A percentile compares a stretch with the other conserved stretches of the same genome.
These are phyloP conservation scores for Lethrus apterus DNA, from an alignment of 1,140 invertebrate genomes.

Conservation along the genomic window DNA sequence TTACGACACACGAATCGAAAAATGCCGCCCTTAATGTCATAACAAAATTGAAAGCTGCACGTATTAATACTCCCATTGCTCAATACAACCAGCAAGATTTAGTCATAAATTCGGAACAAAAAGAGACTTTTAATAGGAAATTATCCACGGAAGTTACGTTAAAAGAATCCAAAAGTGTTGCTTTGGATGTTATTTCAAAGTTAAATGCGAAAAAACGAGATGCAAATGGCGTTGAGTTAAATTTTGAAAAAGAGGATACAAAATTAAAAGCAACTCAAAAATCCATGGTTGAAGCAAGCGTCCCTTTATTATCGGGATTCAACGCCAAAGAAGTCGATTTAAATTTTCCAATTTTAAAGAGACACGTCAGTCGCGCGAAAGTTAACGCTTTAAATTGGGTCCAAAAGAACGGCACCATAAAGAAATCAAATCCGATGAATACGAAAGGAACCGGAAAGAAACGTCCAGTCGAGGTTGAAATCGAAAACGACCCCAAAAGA, in stretches of 20 bases:
- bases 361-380: slow-evolving; percentile 52
- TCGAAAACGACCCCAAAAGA: slow-evolving; percentile 42
- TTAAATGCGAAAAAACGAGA: slow-evolving; percentile 34
- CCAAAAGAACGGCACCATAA: slow-evolving; percentile 56
- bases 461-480: slow-evolving; percentile 48
- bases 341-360: slow-evolving; percentile 49
- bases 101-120: no score
- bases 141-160: slow-evolving; percentile 23
- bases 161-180: slow-evolving; percentile 31
- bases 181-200: slow-evolving; percentile 31
- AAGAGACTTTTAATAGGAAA: no score
- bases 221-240: no score
- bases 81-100: no score
- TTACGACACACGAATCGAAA: slow-evolving; percentile 32
- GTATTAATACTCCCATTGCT: neutral
- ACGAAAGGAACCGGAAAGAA: slow-evolving; percentile 49
- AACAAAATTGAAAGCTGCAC: slow-evolving; percentile 31
- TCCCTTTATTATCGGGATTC: no score
- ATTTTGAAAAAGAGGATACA: no score
- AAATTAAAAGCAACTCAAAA: no score
- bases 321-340: slow-evolving; percentile 56
- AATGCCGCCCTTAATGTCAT: slow-evolving; percentile 31
- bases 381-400: slow-evolving; percentile 60
- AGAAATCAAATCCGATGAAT: slow-evolving; percentile 62
- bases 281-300: no score